Conservation (phyloP, 2,797 vertebrate genomes). For the Poecilia gillii region DNA sequence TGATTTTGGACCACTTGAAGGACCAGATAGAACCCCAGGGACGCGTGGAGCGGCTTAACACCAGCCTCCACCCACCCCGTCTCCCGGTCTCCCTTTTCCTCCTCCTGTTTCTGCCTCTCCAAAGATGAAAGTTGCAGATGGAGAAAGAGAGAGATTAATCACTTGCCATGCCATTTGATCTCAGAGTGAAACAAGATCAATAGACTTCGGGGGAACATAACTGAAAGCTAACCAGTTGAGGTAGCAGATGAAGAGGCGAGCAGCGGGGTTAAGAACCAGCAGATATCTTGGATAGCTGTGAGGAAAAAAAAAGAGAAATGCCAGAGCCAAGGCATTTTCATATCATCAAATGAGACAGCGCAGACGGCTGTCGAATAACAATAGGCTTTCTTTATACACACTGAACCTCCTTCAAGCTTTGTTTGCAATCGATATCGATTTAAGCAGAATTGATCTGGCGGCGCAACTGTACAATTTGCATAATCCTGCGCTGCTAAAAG, state of each 20-base stretch:
- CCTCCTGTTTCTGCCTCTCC: constrained; percentile 63
- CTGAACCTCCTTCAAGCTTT: constrained; percentile 36
- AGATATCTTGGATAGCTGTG: constrained; percentile 64
- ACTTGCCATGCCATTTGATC: constrained; percentile 80
- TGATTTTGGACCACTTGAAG: constrained; percentile 58
- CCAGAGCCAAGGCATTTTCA: constrained; percentile 27
- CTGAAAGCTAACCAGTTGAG: constrained; percentile 64
- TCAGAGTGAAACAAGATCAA: constrained; percentile 78
- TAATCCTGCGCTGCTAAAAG: constrained; percentile 48
- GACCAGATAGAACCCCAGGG: constrained; percentile 57
- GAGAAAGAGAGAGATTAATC: constrained; percentile 74
- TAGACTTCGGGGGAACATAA: constrained; percentile 67
- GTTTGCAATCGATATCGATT: constrained; percentile 75
- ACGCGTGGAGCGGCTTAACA: constrained; percentile 67
- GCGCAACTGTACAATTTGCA: constrained; percentile 57
- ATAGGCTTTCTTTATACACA: constrained; percentile 46
- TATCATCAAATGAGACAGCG: constrained; percentile 49
- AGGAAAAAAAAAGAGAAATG: constrained; percentile 35
- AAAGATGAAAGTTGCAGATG: constrained; percentile 77
- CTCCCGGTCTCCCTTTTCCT: constrained; percentile 42
- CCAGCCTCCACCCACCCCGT: constrained; percentile 6
- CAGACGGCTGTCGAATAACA: constrained; percentile 62
- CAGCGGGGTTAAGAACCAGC: constrained; percentile 51
- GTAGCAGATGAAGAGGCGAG: constrained; percentile 36
- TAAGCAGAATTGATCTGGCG: constrained; percentile 69